A percentile compares a stretch with the other conserved stretches of the same genome.
phyloP scores from a whole-genome alignment of 2,888 invertebrate genomes.

The Argyra leucocephala region DNA sequence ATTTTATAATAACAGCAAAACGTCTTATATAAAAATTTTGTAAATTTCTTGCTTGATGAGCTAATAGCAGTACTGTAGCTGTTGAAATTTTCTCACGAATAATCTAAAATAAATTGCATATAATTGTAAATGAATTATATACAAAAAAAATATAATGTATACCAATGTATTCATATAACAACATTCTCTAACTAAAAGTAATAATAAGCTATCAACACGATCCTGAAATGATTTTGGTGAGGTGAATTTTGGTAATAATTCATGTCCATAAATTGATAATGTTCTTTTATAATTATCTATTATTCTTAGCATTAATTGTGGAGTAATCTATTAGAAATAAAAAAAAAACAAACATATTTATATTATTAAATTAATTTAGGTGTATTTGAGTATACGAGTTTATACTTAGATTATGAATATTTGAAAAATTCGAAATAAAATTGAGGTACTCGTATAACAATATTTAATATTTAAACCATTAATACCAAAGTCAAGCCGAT shows the following conservation, averaged over 20 bases:
- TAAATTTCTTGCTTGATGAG: conserved; percentile 54
- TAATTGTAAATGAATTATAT: neutral
- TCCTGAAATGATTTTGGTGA: conserved; percentile 58
- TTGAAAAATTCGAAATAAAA: too few relatives aligned
- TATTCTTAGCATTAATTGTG: conserved; percentile 47
- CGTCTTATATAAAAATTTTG: conserved; percentile 55
- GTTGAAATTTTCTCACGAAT: conserved; percentile 70
- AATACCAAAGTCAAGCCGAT: neutral
- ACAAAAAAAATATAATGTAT: conserved; percentile 20
- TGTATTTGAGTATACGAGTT: too few relatives aligned
- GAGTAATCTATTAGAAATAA: conserved; percentile 39
- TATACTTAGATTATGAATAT: too few relatives aligned
- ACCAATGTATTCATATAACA: conserved; percentile 59
- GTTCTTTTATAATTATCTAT: conserved; percentile 55
- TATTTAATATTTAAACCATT: neutral
- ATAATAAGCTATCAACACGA: conserved; percentile 57
- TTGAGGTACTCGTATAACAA: neutral
- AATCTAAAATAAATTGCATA: conserved; percentile 47
- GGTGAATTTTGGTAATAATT: conserved; percentile 56
- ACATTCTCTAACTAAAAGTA: conserved; percentile 59
- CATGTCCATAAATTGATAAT: conserved; percentile 57
- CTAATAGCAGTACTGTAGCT: conserved; percentile 62
- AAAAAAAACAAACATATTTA: conserved; percentile 8
- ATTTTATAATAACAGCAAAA: conserved; percentile 60
- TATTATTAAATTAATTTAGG: too few relatives aligned